Percentiles rank a stretch among this genome's conserved stretches.
These are phyloP conservation scores for Typhlichthys subterraneus DNA, from an alignment of 2,797 vertebrate genomes.

Conservation along the genomic window DNA sequence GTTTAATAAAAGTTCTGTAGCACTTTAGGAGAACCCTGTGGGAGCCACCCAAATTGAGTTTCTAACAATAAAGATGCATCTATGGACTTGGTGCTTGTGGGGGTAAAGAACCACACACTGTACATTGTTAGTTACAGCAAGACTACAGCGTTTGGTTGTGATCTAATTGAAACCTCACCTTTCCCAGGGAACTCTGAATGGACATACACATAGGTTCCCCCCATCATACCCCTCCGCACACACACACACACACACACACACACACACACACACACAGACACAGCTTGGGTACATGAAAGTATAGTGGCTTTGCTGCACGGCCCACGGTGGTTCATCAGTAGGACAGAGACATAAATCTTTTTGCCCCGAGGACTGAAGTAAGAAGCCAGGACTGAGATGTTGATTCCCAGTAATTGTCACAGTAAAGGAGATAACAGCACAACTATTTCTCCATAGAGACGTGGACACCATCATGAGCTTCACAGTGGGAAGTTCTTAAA, in stretches of 20 bases:
- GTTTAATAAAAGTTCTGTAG: too few relatives aligned
- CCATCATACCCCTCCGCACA: slow-evolving; percentile 27
- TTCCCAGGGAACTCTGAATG: slow-evolving; percentile 23
- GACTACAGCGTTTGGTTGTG: slow-evolving; percentile 19
- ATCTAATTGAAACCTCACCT: slow-evolving; percentile 30
- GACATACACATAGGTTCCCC: slow-evolving; percentile 27
- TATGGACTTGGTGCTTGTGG: slow-evolving; percentile 2
- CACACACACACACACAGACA: slow-evolving; percentile 2
- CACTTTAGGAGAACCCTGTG: not conserved
- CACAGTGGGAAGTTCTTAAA: slow-evolving; percentile 9
- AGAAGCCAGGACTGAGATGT: slow-evolving; percentile 50
- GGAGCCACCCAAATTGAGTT: not conserved
- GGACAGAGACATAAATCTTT: slow-evolving; percentile 75
- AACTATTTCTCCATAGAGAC: slow-evolving; percentile 49
- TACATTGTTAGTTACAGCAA: slow-evolving; percentile 27
- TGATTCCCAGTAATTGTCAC: slow-evolving; percentile 71
- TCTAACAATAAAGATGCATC: not conserved
- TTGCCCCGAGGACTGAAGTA: slow-evolving; percentile 60
- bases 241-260: slow-evolving; percentile 9
- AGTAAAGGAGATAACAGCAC: slow-evolving; percentile 45
- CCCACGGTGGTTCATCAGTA: slow-evolving; percentile 40
- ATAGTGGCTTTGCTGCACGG: slow-evolving; percentile 26
- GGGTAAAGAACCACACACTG: slow-evolving; percentile 12
- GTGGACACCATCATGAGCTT: not conserved
- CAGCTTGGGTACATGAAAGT: too few relatives aligned